phyloP scores from a whole-genome alignment of 2,113 vertebrate genomes.

The Maccullochella peelii region DNA sequence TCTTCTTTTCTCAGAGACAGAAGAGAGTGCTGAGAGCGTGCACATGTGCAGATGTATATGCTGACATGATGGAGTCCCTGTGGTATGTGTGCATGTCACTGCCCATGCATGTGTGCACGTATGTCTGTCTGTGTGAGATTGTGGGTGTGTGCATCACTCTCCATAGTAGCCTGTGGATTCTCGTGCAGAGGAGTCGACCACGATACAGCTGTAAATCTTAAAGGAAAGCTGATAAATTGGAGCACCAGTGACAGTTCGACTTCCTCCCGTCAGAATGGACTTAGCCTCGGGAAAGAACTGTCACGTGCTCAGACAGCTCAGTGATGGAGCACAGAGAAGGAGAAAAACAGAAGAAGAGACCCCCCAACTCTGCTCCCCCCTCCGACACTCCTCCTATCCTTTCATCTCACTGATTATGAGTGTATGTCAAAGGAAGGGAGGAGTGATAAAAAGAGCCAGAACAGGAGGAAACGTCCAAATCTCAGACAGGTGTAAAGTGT shows the following conservation, averaged over 20 bases:
- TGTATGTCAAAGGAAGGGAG: conserved; percentile 64
- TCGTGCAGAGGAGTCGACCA: conserved; percentile 34
- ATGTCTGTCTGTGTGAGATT: background rate
- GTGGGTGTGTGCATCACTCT: conserved; percentile 7
- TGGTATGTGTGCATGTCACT: conserved; percentile 40
- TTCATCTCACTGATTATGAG: conserved; percentile 69
- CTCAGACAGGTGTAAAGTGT: conserved; percentile 56
- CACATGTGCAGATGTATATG: background rate
- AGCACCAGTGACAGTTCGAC: conserved; percentile 64
- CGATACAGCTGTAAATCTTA: conserved; percentile 52
- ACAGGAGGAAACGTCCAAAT: conserved; percentile 62
- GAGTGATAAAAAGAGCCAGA: conserved; percentile 34
- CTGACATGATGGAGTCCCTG: conserved; percentile 8
- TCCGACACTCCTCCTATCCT: conserved; percentile 33
- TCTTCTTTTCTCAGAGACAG: conserved; percentile 47
- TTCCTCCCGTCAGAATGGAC: conserved; percentile 62
- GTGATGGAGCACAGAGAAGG: conserved; percentile 34
- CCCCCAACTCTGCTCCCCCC: conserved; percentile 3
- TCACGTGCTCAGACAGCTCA: conserved; percentile 50
- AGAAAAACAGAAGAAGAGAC: conserved; percentile 4
- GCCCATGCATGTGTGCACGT: conserved; percentile 20
- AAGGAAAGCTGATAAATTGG: conserved; percentile 70
- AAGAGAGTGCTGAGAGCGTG: conserved; percentile 9
- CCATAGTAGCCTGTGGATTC: conserved; percentile 45
- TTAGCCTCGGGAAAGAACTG: conserved; percentile 67